Base-by-base conservation (phyloP, 1,140 invertebrate genomes). In the Leptinotarsa undecemlineata region DNA sequence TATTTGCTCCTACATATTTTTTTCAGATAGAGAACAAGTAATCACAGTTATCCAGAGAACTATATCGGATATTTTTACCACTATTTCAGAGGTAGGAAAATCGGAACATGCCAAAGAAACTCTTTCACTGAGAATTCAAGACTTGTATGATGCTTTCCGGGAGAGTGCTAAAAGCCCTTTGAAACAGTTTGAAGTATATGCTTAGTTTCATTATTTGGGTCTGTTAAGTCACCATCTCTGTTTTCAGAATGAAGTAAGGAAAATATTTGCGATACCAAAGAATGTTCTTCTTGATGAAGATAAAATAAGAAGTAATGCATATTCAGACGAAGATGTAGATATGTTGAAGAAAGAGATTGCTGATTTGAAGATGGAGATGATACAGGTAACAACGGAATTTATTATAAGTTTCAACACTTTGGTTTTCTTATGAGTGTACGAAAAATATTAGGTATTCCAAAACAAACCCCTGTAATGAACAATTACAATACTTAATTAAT, bases 271-370 rank as follows among this genome's bases (percentile, higher is more conserved):
- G 15, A 72, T 72, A 72, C 61, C 71, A 15, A 47, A 60, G 19
- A 72, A 72, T 72, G 61, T 72, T 66, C n/a, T 72, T 23, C 61
- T 72, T 47, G 33, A 72, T 11, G 61, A 64, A 21, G 71, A 72
- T 48, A 42, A 42, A 48, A 8, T 64, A 3, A 33, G 51, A 48
- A 17, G 17, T 4, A 51, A 63, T n/a, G 6, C 21, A 15, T 23
- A 19, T 42, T 20, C 71, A 33, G 71, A 72, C n/a, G 26, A 72
- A 48, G 71, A 72, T 19, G 63, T 72, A 4, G 21, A 11, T n/a
- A 26, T 19, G 13, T 72, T 72, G 42, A 47, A 72, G 19, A 48
- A 48, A 47, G 71, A 72, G 17, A 15, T 72, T 48, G 23, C 17
- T 33, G 61, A 72, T 3, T n/a, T 72, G 23, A 15, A 42, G 42